Conservation (phyloP, 37 sponge, comb jelly and placozoan genomes). For the Bolinopsis microptera region DNA sequence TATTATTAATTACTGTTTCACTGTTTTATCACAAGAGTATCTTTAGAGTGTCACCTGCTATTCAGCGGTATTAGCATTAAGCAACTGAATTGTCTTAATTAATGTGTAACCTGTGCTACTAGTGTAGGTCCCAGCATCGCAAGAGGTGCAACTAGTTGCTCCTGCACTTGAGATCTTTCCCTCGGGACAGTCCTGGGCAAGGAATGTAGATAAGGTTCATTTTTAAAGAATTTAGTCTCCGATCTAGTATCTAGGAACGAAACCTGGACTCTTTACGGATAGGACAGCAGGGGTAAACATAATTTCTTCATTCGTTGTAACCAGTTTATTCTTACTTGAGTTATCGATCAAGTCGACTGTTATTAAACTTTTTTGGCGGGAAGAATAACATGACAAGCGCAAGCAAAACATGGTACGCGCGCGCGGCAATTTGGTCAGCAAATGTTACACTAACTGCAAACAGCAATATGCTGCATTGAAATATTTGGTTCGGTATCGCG, state of each 20-base stretch:
- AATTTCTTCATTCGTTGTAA: too few species aligned
- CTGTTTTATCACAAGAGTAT: too few species aligned
- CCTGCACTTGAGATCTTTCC: not conserved
- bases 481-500: constrained; percentile 29
- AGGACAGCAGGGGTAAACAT: too few species aligned
- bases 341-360: not conserved
- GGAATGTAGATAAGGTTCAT: not conserved
- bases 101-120: not conserved
- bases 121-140: not conserved
- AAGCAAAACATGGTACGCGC: not conserved
- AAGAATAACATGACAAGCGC: not conserved
- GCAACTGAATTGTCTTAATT: too few species aligned
- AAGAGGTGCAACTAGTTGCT: not conserved
- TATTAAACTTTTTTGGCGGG: not conserved
- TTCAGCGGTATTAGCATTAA: too few species aligned
- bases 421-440: not conserved
- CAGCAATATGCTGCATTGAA: constrained; percentile 2
- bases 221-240: not conserved
- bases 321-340: too few species aligned
- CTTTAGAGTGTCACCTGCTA: too few species aligned
- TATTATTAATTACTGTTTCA: too few species aligned
- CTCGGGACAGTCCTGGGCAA: not conserved
- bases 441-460: not conserved
- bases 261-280: too few species aligned
- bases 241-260: too few species aligned